Conservation (phyloP, 2,797 vertebrate species). For the Taeniopygia guttata region DNA sequence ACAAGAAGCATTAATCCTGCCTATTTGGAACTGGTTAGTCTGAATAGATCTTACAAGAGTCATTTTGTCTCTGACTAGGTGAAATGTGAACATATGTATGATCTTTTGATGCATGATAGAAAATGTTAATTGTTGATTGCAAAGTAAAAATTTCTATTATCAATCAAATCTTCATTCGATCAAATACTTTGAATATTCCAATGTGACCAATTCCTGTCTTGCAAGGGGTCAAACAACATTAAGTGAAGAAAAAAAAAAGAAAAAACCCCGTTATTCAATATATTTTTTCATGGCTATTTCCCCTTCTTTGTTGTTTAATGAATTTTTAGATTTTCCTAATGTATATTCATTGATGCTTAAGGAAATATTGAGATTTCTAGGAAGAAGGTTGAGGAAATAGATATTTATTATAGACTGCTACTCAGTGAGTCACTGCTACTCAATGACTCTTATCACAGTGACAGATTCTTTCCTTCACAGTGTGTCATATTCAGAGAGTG, state of each 20-base stretch:
- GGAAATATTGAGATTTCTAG: neutral
- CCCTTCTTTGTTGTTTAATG: neutral
- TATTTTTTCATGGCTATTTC: neutral
- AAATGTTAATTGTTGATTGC: neutral
- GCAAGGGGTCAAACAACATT: neutral
- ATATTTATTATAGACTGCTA: neutral
- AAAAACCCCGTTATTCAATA: accelerated
- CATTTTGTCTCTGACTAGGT: neutral
- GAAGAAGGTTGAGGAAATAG: neutral
- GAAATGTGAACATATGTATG: neutral
- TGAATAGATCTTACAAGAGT: neutral
- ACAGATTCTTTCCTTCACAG: neutral
- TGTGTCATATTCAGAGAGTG: neutral
- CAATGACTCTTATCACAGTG: neutral
- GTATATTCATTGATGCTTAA: neutral
- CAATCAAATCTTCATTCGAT: neutral
- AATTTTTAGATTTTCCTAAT: neutral
- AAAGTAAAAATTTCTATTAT: neutral
- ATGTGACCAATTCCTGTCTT: neutral
- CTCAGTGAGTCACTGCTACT: neutral
- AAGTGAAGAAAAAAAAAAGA: neutral
- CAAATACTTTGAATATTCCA: neutral
- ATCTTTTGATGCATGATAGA: neutral
- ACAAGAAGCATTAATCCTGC: neutral
- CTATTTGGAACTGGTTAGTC: neutral